Evolutionary conservation across 2,797 vertebrate genomes (phyloP).

Genomic region (Sylvia borin): DNA sequence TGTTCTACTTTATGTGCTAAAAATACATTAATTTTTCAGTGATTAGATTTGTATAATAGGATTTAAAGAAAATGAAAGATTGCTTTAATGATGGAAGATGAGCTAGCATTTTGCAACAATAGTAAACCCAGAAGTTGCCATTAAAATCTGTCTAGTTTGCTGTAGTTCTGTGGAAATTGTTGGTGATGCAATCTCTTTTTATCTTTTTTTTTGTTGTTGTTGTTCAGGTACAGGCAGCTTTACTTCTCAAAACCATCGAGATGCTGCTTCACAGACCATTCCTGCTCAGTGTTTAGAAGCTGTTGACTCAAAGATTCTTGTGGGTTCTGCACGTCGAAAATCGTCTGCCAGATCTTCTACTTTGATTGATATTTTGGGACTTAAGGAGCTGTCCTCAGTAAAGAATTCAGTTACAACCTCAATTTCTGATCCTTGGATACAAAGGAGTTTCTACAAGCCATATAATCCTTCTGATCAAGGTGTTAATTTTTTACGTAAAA

Average conservation of each 20-base stretch:
- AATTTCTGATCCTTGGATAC: slow-evolving; percentile 82
- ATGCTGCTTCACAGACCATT: slow-evolving; percentile 89
- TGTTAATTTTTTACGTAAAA: slow-evolving; percentile 65
- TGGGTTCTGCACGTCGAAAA: slow-evolving; percentile 80
- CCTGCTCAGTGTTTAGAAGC: slow-evolving; percentile 81
- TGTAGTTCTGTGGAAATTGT: neutral
- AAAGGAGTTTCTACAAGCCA: slow-evolving; percentile 87
- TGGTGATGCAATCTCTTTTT: slow-evolving; percentile 33
- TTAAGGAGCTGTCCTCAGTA: slow-evolving; percentile 79
- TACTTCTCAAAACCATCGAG: slow-evolving; percentile 81
- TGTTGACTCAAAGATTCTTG: slow-evolving; percentile 78
- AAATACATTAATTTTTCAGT: neutral
- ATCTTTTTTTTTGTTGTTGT: neutral
- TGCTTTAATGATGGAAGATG: neutral
- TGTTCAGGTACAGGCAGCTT: slow-evolving; percentile 70
- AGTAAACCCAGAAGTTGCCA: neutral
- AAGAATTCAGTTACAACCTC: slow-evolving; percentile 83
- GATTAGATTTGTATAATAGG: neutral
- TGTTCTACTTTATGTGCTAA: neutral
- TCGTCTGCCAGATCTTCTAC: slow-evolving; percentile 75
- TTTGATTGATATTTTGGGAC: slow-evolving; percentile 61
- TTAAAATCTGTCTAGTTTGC: neutral
- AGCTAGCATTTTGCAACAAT: neutral
- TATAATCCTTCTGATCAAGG: slow-evolving; percentile 72
- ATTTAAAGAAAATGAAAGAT: neutral